A percentile compares a stretch with the other conserved stretches of the same genome.
phyloP scores from a whole-genome alignment of 2,888 invertebrate species.

The Pegoplata infirma region DNA sequence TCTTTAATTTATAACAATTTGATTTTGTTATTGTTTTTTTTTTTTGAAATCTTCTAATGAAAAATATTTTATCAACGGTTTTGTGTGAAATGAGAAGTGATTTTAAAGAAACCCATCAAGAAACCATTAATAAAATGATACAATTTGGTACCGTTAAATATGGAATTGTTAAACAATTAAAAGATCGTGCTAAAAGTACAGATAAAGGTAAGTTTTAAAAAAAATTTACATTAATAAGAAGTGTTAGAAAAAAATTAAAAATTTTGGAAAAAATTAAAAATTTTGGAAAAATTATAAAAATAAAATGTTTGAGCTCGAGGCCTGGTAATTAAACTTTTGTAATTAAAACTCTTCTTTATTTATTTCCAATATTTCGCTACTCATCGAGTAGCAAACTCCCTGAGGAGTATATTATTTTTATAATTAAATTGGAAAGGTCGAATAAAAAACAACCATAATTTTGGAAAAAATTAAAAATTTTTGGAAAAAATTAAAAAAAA shows the following conservation, averaged over 20 bases:
- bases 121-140: slow-evolving; percentile 81
- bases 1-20: neutral
- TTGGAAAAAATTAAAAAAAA: too few relatives aligned
- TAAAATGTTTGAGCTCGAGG: too few relatives aligned
- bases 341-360: too few relatives aligned
- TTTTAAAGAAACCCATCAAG: slow-evolving; percentile 78
- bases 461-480: too few relatives aligned
- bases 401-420: too few relatives aligned
- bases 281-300: too few relatives aligned
- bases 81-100: slow-evolving; percentile 79
- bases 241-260: neutral
- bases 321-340: too few relatives aligned
- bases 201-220: slow-evolving; percentile 74
- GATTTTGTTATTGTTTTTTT: neutral
- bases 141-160: slow-evolving; percentile 83
- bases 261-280: too few relatives aligned
- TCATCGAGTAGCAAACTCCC: too few relatives aligned
- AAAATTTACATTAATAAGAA: neutral
- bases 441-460: too few relatives aligned
- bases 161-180: slow-evolving; percentile 80
- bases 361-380: too few relatives aligned
- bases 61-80: slow-evolving; percentile 74
- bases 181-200: slow-evolving; percentile 77
- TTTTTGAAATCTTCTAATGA: slow-evolving; percentile 69
- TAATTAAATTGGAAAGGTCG: too few relatives aligned